Evolutionary conservation across 2,888 invertebrate species (phyloP).

Genomic region (Caenorhabditis drosophilae): DNA sequence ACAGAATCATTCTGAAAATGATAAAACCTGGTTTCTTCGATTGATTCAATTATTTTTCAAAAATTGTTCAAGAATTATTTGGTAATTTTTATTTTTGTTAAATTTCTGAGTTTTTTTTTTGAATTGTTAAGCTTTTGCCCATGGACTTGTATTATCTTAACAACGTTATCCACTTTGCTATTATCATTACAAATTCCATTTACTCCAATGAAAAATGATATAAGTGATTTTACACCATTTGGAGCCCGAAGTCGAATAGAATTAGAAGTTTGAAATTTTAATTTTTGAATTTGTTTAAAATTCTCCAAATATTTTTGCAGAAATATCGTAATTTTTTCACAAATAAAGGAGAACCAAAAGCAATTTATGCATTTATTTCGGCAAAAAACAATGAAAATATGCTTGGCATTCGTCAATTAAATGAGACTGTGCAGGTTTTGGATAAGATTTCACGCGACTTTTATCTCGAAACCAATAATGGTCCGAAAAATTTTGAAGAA

Average conservation of each 20-base stretch:
- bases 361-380: constrained; percentile 61
- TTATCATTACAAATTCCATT: constrained; percentile 52
- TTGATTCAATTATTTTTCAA: constrained; percentile 38
- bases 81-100: constrained; percentile 10
- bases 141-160: constrained; percentile 50
- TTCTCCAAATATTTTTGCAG: constrained; percentile 37
- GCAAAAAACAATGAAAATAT: constrained; percentile 59
- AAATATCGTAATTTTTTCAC: constrained; percentile 61
- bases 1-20: constrained; percentile 3
- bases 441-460: constrained; percentile 59
- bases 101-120: not conserved
- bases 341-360: constrained; percentile 62
- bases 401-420: constrained; percentile 57
- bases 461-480: constrained; percentile 39
- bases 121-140: constrained; percentile 33
- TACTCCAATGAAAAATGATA: constrained; percentile 62
- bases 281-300: not conserved
- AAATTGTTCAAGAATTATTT: constrained; percentile 26
- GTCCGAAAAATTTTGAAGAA: constrained; percentile 52
- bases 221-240: constrained; percentile 65
- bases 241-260: constrained; percentile 62
- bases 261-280: constrained; percentile 34
- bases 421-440: constrained; percentile 61
- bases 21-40: constrained; percentile 35
- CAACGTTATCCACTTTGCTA: constrained; percentile 41